Base-by-base conservation (phyloP, 2,113 vertebrate species). In the Acinonyx jubatus region DNA sequence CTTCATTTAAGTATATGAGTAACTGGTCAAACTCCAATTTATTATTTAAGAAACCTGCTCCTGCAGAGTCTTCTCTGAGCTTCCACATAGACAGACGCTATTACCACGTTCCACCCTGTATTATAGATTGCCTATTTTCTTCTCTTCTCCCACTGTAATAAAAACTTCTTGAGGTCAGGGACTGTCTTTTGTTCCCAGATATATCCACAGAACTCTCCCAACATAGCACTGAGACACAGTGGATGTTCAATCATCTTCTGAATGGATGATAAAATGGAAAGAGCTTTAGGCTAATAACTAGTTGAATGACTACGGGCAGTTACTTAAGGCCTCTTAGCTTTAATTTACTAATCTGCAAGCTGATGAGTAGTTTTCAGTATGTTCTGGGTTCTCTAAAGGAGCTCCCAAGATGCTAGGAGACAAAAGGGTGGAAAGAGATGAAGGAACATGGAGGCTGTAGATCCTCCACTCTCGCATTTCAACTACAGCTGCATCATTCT, bases 31-130 rank as follows among this genome's bases (percentile, higher is more conserved):
- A 85, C 9, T 52, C 36, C 25, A 94, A 48, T 50, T 83, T 97
- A 41, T 89, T 96, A 50, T 90, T 96, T 84, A 95, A 89, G 92
- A 93, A 8, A 94, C 27, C 36, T 9, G 55, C 19, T 89, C 61
- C 38, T 68, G 7, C 66, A 96, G 48, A 57, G 21, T 41, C 57
- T 88, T 80, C n/a, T 27, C 45, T 50, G 36, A 91, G 50, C 7
- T 76, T 78, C 57, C 19, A 87, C 33, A 71, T 38, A 73, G 27
- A n/a, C 19, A 86, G 80, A 50, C 57, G n/a, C 29, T 81, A 89
- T 41, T 61, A 89, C 23, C 31, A 86, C 52, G 86, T 45, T 94
- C 76, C 36, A 84, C 2, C 13, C 57, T 57, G 45, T 2, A 65
- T 16, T 33, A 61, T 52, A 57, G 86, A 92, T 63, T 85, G 78